Evolutionary conservation across 1,140 invertebrate genomes (phyloP).

Genomic region (Anthonomus grandis): DNA sequence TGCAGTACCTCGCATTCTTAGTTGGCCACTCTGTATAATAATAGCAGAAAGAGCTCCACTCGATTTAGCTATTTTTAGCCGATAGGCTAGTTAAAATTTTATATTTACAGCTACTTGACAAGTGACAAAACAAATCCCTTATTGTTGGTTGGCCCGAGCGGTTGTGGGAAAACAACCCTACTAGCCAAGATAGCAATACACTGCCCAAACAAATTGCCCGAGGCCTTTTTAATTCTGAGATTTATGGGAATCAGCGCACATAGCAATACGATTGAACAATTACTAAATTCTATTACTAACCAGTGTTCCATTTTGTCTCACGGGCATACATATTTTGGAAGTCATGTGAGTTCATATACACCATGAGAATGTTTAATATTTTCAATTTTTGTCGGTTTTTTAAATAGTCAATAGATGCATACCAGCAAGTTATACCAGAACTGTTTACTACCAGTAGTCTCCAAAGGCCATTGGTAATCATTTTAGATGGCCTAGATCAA

Average conservation of each 20-base stretch:
- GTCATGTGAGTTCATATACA: constrained; percentile 54
- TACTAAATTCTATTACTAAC: constrained; percentile 64
- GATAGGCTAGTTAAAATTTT: too few relatives aligned
- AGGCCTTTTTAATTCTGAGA: constrained; percentile 59
- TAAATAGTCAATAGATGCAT: constrained; percentile 54
- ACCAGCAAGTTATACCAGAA: constrained; percentile 52
- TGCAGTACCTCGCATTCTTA: too few relatives aligned
- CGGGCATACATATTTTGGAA: constrained; percentile 57
- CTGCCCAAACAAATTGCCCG: constrained; percentile 64
- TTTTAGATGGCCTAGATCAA: constrained; percentile 72
- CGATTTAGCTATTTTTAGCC: too few relatives aligned
- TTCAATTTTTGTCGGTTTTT: constrained; percentile 5
- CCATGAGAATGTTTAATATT: too few relatives aligned
- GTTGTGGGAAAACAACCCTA: constrained; percentile 78
- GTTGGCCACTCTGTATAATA: too few relatives aligned
- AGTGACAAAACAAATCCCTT: constrained; percentile 61
- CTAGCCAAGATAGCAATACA: constrained; percentile 66
- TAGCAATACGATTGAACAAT: constrained; percentile 62
- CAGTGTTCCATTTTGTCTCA: constrained; percentile 62
- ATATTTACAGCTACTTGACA: constrained; percentile 68
- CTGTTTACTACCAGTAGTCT: constrained; percentile 55
- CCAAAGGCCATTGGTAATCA: constrained; percentile 59
- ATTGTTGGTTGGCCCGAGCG: constrained; percentile 71
- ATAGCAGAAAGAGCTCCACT: too few relatives aligned
- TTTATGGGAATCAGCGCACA: constrained; percentile 65